These are phyloP conservation scores for Spongilla lacustris DNA, from an alignment of 37 sponge, comb jelly and placozoan species.

Conservation along the genomic window DNA sequence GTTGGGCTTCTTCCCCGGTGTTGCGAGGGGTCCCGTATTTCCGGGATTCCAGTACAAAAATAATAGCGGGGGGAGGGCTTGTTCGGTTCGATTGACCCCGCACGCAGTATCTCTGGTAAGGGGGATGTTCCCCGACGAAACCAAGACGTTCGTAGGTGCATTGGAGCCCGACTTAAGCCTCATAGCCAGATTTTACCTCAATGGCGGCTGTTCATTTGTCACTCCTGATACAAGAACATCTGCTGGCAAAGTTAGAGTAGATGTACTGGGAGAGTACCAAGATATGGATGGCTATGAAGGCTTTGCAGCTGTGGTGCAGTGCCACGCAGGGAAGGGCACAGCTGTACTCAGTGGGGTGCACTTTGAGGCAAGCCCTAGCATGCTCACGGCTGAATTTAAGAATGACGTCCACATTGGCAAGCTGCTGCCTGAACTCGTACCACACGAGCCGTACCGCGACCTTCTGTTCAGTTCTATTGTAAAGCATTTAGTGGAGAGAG, in stretches of 20 bases:
- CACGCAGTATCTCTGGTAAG: neutral
- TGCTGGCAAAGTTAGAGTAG: neutral
- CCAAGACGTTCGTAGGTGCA: neutral
- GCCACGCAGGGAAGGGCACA: slow-evolving; percentile 46
- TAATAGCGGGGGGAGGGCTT: slow-evolving; percentile 62
- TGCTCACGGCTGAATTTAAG: slow-evolving; percentile 1
- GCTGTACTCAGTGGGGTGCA: slow-evolving; percentile 81
- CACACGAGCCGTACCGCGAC: slow-evolving; percentile 4
- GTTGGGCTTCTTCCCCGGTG: slow-evolving; percentile 73
- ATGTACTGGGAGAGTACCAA: neutral
- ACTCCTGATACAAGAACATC: neutral
- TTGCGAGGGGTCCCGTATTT: slow-evolving; percentile 67
- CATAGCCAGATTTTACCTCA: slow-evolving; percentile 45
- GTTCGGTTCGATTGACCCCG: neutral
- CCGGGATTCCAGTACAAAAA: slow-evolving; percentile 74
- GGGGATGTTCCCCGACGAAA: neutral
- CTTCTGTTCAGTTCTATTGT: slow-evolving; percentile 13
- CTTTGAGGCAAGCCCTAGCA: slow-evolving; percentile 49
- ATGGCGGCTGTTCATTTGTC: slow-evolving; percentile 76
- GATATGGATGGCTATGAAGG: neutral
- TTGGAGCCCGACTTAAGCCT: neutral
- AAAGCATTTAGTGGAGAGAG: slow-evolving; percentile 2
- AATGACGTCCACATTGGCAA: slow-evolving; percentile 10
- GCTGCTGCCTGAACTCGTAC: slow-evolving; percentile 11
- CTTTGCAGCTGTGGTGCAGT: slow-evolving; percentile 52